phyloP scores from a whole-genome alignment of 2,888 invertebrate species.

The Mechanitis messenoides region DNA sequence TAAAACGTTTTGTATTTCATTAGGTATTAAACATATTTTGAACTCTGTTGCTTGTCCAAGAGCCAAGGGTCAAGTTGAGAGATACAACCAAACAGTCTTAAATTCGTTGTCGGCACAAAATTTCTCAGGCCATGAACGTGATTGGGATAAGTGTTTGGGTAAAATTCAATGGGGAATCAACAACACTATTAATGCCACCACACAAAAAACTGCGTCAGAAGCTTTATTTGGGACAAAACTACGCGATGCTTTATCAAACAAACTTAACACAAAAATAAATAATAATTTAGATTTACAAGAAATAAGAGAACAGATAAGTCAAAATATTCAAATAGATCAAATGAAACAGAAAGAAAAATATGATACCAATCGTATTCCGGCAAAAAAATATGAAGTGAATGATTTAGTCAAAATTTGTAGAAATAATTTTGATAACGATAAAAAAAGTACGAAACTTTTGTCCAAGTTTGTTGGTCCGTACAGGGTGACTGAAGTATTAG shows the following conservation, averaged over 20 bases:
- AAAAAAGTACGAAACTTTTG: constrained; percentile 9
- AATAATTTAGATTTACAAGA: too few relatives aligned
- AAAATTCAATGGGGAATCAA: constrained; percentile 26
- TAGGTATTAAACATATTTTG: constrained; percentile 29
- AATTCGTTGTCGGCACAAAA: constrained; percentile 13
- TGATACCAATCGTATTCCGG: too few relatives aligned
- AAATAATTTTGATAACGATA: not conserved
- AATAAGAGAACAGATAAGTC: too few relatives aligned
- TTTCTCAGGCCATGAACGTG: constrained; percentile 10
- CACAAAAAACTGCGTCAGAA: constrained; percentile 21
- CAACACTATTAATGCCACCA: constrained; percentile 22
- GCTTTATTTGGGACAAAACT: constrained; percentile 38
- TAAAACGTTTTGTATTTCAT: constrained; percentile 34
- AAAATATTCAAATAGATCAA: too few relatives aligned
- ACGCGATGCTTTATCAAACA: too few relatives aligned
- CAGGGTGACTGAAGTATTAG: constrained; percentile 1
- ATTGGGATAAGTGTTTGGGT: constrained; percentile 22
- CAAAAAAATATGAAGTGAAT: too few relatives aligned
- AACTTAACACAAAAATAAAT: too few relatives aligned
- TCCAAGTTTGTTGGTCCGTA: too few relatives aligned
- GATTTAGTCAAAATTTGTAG: too few relatives aligned
- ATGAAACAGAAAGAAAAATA: too few relatives aligned
- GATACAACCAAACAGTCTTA: constrained; percentile 20
- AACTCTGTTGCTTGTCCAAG: constrained; percentile 33
- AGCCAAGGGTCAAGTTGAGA: constrained; percentile 36